Base-by-base conservation (phyloP, 2,113 vertebrate species). In the Embiotoca jacksoni region DNA sequence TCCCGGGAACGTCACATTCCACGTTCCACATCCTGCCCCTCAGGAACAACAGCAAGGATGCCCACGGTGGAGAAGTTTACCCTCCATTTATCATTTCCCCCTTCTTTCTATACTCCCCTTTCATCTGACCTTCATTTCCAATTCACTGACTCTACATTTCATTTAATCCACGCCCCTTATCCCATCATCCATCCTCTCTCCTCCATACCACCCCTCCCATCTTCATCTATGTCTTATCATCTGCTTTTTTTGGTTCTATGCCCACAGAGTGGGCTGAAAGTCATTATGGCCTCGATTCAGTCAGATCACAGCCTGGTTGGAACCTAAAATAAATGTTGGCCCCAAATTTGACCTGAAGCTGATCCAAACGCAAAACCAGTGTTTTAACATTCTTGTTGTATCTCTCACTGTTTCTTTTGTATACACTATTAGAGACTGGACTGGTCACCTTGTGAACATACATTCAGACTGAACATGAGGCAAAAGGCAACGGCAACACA, bases 91-190 rank as follows among this genome's bases (percentile, higher is more conserved):
- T 72, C 54, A n/a, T 78, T 64, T 67, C 63, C 35, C 69, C 41
- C 57, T 66, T 64, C 70, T 75, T 60, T 37, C 56, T 41, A 39
- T 70, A 33, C 37, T 75, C 78, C 61, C 30, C 47, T 70, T 80
- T 78, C 60, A 5, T 7, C 36, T 82, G 85, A 84, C 89, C 86
- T 88, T 85, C 75, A 76, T 71, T 80, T 80, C 75, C 68, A 72
- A 55, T 80, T 86, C 81, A 66, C 83, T 68, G 82, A 83, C 13
- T 78, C 77, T 73, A 75, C 78, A 68, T 85, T 89, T 81, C 37
- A 84, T 87, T 86, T 78, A 86, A 84, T 86, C 80, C 57, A 4
- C 62, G 58, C 39, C 75, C 58, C 69, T 83, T 49, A 69, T 80
- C 81, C 67, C 53, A 53, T 79, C 80, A 71, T 33, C 57, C 71